Evolutionary conservation across 2,113 vertebrate species (phyloP).

Genomic region (Neolamprologus kungweensis): DNA sequence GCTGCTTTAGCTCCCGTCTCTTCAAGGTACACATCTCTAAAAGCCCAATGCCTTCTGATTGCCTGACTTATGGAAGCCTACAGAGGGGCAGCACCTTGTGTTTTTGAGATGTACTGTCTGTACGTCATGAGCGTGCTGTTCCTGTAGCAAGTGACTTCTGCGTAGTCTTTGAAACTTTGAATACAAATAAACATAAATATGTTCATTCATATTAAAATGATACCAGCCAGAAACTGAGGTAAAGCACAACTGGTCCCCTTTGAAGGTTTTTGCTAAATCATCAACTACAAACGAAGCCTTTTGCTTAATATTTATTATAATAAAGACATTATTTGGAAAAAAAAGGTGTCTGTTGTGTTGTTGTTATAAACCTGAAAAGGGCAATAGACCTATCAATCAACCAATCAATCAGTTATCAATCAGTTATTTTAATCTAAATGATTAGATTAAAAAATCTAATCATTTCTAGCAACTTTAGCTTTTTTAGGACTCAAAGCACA

Average conservation of each 20-base stretch:
- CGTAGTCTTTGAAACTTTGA: background rate
- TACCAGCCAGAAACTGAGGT: background rate
- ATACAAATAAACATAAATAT: background rate
- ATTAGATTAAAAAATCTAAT: background rate
- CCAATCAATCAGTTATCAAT: background rate
- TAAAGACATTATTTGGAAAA: conserved; percentile 31
- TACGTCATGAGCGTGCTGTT: background rate
- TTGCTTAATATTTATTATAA: conserved; percentile 10
- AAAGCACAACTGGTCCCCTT: background rate
- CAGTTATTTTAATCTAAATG: too few relatives aligned
- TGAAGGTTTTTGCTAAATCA: background rate
- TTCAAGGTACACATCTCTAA: background rate
- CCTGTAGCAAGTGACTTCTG: background rate
- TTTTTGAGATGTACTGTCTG: background rate
- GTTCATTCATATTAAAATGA: background rate
- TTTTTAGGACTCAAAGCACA: too few relatives aligned
- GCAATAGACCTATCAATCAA: background rate
- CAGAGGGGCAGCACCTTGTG: background rate
- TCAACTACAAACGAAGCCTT: background rate
- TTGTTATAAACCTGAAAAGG: background rate
- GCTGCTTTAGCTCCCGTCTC: background rate
- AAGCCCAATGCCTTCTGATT: background rate
- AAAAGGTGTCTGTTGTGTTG: background rate
- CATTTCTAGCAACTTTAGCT: background rate
- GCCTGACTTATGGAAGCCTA: background rate